Percentiles rank a stretch among this genome's conserved stretches.
Evolutionary conservation across 92 coral and sea anemone genomes (phyloP).

Genomic region (Palythoa grandiflora): DNA sequence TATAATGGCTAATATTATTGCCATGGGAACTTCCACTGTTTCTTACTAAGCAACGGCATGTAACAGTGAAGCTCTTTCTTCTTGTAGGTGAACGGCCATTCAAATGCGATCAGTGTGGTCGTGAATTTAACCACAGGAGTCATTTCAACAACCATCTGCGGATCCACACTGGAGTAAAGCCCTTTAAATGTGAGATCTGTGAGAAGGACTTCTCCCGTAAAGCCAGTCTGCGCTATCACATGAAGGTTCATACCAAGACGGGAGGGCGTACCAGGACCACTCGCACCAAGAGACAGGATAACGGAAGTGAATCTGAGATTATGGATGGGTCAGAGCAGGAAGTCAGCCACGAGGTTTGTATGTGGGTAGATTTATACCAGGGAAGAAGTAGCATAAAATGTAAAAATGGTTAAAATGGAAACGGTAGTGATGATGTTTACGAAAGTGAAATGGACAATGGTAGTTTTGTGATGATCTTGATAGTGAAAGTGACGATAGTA

Average conservation of each 20-base stretch:
- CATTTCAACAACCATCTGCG: constrained; percentile 99
- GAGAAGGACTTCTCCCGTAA: constrained; percentile 99
- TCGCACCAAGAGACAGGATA: constrained; percentile 62
- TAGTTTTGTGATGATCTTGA: no score
- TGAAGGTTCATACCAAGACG: constrained; percentile 95
- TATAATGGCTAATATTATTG: no score
- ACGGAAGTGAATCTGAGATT: constrained; percentile 73
- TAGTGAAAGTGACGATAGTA: no score
- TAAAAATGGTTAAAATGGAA: no score
- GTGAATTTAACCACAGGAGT: constrained; percentile 98
- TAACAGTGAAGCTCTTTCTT: background rate
- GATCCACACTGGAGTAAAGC: constrained; percentile 98
- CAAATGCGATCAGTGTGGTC: constrained; percentile 95
- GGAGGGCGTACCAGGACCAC: constrained; percentile 74
- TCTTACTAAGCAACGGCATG: background rate
- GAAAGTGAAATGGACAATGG: no score
- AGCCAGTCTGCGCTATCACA: constrained; percentile 98
- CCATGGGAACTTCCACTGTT: no score
- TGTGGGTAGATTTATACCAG: background rate
- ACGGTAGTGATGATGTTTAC: no score
- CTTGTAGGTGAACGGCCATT: constrained; percentile 92
- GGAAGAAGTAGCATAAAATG: no score
- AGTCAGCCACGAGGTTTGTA: constrained; percentile 38
- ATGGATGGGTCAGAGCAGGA: constrained; percentile 69
- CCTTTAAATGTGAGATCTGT: constrained; percentile 97